phyloP scores from a whole-genome alignment of 2,113 vertebrate species.

The Phalacrocorax pelagicus region DNA sequence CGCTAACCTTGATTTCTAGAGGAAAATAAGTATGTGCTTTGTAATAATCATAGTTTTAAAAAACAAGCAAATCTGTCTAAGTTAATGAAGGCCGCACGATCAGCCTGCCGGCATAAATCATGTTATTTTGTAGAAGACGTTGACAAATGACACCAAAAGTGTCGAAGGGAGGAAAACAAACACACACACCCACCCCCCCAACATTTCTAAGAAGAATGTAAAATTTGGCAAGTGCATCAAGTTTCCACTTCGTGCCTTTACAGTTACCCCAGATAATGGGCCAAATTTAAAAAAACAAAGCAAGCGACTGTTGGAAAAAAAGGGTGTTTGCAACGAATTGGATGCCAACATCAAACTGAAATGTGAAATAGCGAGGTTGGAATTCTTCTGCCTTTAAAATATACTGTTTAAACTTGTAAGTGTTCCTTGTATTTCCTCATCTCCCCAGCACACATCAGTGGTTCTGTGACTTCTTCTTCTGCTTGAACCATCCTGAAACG shows the following conservation, averaged over 20 bases:
- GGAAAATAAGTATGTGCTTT: background rate
- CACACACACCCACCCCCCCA: fast-evolving
- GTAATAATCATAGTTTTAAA: background rate
- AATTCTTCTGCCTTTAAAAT: background rate
- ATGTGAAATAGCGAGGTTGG: background rate
- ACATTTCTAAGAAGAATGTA: background rate
- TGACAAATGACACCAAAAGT: background rate
- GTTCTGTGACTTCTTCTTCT: background rate
- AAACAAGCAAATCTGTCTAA: background rate
- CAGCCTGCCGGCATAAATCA: slow-evolving; percentile 6
- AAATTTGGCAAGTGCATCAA: background rate
- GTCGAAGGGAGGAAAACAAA: background rate
- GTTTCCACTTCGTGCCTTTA: fast-evolving
- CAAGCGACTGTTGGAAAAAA: background rate
- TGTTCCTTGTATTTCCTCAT: background rate
- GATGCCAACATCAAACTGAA: background rate
- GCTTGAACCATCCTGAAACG: background rate
- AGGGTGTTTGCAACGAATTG: background rate
- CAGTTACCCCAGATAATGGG: fast-evolving
- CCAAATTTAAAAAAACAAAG: background rate
- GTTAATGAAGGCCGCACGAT: background rate
- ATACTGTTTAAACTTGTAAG: background rate
- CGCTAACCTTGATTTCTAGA: background rate
- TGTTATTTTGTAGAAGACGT: background rate
- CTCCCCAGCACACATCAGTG: background rate